Conservation (phyloP, 2,888 invertebrate species). For the Tholera decimalis region DNA sequence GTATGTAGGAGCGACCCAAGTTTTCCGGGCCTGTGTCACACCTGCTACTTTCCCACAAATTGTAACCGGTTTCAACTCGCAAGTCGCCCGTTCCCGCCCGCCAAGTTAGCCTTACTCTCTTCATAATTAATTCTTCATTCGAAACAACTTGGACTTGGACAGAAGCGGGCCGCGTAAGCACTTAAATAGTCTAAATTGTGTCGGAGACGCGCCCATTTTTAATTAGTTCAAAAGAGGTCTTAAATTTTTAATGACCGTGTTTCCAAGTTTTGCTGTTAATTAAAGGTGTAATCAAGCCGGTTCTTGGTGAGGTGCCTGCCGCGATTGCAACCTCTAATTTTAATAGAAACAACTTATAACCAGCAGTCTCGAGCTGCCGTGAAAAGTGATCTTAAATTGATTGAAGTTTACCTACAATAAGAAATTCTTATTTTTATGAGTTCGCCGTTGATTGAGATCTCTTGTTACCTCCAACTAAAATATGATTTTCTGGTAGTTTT, state of each 20-base stretch:
- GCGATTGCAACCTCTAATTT: slow-evolving; percentile 74
- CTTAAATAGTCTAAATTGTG: slow-evolving; percentile 90
- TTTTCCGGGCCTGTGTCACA: slow-evolving; percentile 84
- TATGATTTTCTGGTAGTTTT: slow-evolving; percentile 35
- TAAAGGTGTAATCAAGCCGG: slow-evolving; percentile 74
- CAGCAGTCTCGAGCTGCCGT: slow-evolving; percentile 35
- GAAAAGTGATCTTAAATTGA: slow-evolving; percentile 59
- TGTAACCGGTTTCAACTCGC: slow-evolving; percentile 86
- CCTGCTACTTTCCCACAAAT: slow-evolving; percentile 90
- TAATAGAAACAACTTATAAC: slow-evolving; percentile 64
- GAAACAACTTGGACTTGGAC: slow-evolving; percentile 88
- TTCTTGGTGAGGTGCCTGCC: slow-evolving; percentile 64
- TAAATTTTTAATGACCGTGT: slow-evolving; percentile 87
- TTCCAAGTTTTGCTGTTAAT: slow-evolving; percentile 82
- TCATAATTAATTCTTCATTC: slow-evolving; percentile 92
- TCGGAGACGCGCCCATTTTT: slow-evolving; percentile 89
- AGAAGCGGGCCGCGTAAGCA: slow-evolving; percentile 87
- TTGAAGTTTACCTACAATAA: slow-evolving; percentile 50
- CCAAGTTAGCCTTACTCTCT: slow-evolving; percentile 85
- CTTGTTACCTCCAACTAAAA: slow-evolving; percentile 39
- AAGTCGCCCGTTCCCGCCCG: slow-evolving; percentile 79
- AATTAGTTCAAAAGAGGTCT: slow-evolving; percentile 87
- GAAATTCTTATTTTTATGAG: slow-evolving; percentile 53
- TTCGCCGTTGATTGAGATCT: slow-evolving; percentile 47
- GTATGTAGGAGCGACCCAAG: slow-evolving; percentile 83